These are phyloP conservation scores for Physeter macrocephalus DNA, from an alignment of 2,113 vertebrate species.

Conservation along the genomic window DNA sequence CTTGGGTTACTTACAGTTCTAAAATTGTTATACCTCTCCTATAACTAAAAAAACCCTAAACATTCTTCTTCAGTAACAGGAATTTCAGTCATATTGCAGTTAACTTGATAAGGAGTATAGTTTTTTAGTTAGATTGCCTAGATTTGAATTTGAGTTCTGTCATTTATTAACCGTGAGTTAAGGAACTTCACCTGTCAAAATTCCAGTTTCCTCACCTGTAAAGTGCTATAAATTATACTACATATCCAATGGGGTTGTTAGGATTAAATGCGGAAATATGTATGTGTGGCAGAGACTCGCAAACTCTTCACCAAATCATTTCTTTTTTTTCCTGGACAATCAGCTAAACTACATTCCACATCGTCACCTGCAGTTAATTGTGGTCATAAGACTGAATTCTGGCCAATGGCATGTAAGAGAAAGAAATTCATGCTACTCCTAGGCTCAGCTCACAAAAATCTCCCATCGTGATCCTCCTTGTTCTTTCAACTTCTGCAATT, in stretches of 20 bases:
- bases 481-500: neutral
- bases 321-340: neutral
- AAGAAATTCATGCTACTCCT: neutral
- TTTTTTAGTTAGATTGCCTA: conserved; percentile 1
- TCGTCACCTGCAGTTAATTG: neutral
- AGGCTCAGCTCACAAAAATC: neutral
- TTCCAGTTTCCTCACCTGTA: neutral
- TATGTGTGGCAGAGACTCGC: neutral
- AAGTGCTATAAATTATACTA: neutral
- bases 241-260: neutral
- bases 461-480: neutral
- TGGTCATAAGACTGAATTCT: neutral
- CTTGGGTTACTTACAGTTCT: neutral
- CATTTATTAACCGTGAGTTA: neutral
- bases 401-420: neutral
- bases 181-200: neutral
- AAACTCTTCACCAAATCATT: neutral
- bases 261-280: neutral
- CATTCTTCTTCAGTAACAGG: neutral
- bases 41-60: neutral
- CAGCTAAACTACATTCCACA: neutral
- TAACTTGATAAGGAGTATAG: conserved; percentile 6
- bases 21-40: neutral
- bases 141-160: neutral
- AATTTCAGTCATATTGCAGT: neutral